Evolutionary conservation across 2,797 vertebrate genomes (phyloP).

Genomic region (Macropodus opercularis): DNA sequence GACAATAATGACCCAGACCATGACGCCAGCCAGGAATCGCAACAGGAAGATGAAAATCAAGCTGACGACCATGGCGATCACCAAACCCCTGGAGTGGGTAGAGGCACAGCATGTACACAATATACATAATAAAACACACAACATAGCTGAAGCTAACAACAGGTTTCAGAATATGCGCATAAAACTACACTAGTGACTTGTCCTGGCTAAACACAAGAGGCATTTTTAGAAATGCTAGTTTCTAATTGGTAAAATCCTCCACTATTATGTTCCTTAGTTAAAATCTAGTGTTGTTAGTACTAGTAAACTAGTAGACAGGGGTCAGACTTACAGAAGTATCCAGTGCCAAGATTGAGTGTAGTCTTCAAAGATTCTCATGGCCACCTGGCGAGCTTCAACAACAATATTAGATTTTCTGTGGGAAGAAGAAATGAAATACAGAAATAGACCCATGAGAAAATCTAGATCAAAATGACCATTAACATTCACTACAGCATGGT

Average conservation of each 20-base stretch:
- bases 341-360: conserved; percentile 97
- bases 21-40: conserved; percentile 89
- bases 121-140: too few relatives aligned
- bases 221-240: too few relatives aligned
- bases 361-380: conserved; percentile 97
- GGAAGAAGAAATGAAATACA: conserved; percentile 9
- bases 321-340: conserved; percentile 91
- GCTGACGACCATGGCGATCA: conserved; percentile 91
- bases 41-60: conserved; percentile 91
- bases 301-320: not conserved
- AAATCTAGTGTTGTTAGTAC: not conserved
- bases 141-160: too few relatives aligned
- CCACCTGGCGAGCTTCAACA: conserved; percentile 88
- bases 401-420: conserved; percentile 88
- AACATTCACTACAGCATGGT: too few relatives aligned
- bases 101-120: not conserved
- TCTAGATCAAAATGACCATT: not conserved
- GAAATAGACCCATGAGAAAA: not conserved
- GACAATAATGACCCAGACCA: conserved; percentile 95
- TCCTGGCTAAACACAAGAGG: too few relatives aligned
- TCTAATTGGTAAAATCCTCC: not conserved
- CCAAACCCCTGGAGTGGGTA: conserved; percentile 82
- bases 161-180: too few relatives aligned
- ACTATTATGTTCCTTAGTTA: not conserved
- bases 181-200: too few relatives aligned